A percentile compares a stretch with the other conserved stretches of the same genome.
These are phyloP conservation scores for Ectobius pallidus DNA, from an alignment of 2,888 invertebrate genomes.

Conservation along the genomic window DNA sequence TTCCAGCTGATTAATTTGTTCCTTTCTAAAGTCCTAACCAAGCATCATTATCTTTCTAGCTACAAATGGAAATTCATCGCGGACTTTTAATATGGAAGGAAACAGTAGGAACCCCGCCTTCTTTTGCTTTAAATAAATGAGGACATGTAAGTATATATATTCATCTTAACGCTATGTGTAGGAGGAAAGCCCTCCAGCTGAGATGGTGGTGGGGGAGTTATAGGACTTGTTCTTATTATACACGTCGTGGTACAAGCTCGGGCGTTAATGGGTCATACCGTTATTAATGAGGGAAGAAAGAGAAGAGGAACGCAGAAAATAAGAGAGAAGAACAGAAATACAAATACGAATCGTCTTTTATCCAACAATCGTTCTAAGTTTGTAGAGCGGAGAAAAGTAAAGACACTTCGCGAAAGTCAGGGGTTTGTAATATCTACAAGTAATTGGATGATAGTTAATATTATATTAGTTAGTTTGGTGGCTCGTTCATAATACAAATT, in stretches of 20 bases:
- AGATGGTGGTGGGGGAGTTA: not conserved
- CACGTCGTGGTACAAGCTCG: no score
- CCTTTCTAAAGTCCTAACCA: not conserved
- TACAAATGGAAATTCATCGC: conserved; percentile 17
- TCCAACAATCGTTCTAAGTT: not conserved
- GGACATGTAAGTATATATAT: conserved; percentile 10
- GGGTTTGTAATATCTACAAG: no score
- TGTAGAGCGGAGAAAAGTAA: no score
- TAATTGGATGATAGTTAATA: no score
- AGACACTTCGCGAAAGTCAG: no score
- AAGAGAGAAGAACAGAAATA: conserved; percentile 2
- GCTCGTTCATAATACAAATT: no score
- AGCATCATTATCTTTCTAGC: not conserved
- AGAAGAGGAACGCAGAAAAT: not conserved
- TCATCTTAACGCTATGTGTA: conserved; percentile 2
- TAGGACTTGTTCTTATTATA: conserved; percentile 34
- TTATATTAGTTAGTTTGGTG: no score
- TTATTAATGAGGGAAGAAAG: conserved; percentile 28
- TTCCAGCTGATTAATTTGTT: not conserved
- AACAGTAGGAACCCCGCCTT: not conserved
- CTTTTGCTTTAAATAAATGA: conserved; percentile 10
- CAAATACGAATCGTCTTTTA: not conserved
- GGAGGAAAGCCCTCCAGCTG: not conserved
- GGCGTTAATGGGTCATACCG: conserved; percentile 29
- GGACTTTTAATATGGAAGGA: conserved; percentile 18